Evolutionary conservation across 2,888 invertebrate genomes (phyloP).

Genomic region (Nomada fabriciana): DNA sequence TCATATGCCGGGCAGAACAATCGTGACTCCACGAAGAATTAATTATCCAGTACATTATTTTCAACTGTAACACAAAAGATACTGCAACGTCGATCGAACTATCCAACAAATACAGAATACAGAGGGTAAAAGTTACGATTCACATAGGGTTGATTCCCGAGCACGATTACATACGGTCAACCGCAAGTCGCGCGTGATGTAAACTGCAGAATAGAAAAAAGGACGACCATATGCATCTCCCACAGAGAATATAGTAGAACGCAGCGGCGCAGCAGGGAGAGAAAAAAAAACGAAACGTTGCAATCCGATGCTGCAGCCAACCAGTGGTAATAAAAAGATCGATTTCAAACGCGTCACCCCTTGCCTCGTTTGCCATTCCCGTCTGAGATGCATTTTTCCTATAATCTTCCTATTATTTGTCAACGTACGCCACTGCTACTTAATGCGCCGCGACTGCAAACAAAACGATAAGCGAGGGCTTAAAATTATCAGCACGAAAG

Average conservation of each 20-base stretch:
- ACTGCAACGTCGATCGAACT: neutral
- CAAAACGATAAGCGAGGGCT: too few relatives aligned
- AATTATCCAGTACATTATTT: neutral
- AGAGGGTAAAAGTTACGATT: neutral
- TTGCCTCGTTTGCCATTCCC: neutral
- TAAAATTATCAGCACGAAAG: too few relatives aligned
- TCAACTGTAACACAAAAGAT: neutral
- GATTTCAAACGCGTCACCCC: slow-evolving; percentile 22
- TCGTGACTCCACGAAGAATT: neutral
- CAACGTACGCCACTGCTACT: neutral
- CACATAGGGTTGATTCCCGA: neutral
- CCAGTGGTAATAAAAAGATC: slow-evolving; percentile 24
- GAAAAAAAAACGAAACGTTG: slow-evolving; percentile 15
- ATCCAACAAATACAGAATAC: neutral
- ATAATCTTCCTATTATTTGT: too few relatives aligned
- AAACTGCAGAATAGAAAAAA: neutral
- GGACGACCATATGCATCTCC: slow-evolving; percentile 23
- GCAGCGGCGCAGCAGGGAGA: neutral
- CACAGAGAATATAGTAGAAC: slow-evolving; percentile 2
- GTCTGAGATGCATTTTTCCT: neutral
- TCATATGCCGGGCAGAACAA: neutral
- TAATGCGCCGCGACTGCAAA: too few relatives aligned
- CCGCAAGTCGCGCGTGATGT: slow-evolving; percentile 8
- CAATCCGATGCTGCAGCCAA: slow-evolving; percentile 21
- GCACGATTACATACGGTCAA: neutral